A percentile compares a stretch with the other conserved stretches of the same genome.
Conservation (phyloP, 2,113 vertebrate species). For the Emydocephalus ijimae region DNA sequence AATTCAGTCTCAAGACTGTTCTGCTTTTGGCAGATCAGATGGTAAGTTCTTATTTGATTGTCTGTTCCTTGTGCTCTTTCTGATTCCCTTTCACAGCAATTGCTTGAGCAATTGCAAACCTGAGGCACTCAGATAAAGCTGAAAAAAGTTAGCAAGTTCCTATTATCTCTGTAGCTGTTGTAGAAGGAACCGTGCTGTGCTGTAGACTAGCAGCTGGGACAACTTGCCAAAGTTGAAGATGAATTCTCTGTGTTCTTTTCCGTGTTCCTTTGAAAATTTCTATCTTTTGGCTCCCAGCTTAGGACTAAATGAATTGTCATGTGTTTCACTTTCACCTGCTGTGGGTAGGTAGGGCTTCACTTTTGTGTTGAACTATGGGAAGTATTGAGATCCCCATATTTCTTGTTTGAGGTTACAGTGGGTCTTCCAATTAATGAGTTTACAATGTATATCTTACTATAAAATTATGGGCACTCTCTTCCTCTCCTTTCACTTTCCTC, state of each 20-base stretch:
- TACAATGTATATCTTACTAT: not conserved
- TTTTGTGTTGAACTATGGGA: not conserved
- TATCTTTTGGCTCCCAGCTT: not conserved
- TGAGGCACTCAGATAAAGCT: not conserved
- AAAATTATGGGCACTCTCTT: not conserved
- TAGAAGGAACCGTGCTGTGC: not conserved
- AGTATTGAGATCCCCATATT: not conserved
- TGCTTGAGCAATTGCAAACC: not conserved
- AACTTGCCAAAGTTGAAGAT: not conserved
- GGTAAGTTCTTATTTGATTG: slow-evolving; percentile 71
- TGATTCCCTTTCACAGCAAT: slow-evolving; percentile 8
- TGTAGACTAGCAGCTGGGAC: not conserved
- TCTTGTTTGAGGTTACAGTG: not conserved
- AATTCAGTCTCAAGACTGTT: slow-evolving; percentile 97
- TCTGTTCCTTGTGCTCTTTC: not conserved
- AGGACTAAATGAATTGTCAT: not conserved
- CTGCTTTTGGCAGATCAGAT: slow-evolving; percentile 95
- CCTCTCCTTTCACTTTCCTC: not conserved
- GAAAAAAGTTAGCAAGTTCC: slow-evolving; percentile 2
- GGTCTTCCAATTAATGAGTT: not conserved
- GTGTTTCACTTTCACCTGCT: not conserved
- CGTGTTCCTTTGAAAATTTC: not conserved
- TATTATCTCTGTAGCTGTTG: not conserved
- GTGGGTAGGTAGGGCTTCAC: not conserved
- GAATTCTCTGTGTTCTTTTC: not conserved